phyloP scores from a whole-genome alignment of 2,888 invertebrate genomes.

The Cyclophora punctaria region DNA sequence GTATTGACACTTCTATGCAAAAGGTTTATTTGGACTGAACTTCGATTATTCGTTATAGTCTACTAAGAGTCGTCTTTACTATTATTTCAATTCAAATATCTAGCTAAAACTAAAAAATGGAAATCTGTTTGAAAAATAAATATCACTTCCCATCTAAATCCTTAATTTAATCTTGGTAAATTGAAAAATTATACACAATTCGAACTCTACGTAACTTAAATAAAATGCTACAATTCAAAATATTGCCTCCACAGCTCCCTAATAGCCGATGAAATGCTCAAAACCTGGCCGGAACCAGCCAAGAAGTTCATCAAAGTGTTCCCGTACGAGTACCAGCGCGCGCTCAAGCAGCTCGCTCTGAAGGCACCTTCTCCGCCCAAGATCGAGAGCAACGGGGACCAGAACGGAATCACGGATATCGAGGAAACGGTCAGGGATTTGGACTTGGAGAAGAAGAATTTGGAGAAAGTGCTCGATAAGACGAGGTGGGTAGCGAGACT shows the following conservation, averaged over 20 bases:
- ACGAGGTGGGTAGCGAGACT: conserved; percentile 68
- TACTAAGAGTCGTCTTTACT: too few relatives aligned
- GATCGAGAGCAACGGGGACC: conserved; percentile 40
- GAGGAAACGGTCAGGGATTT: conserved; percentile 90
- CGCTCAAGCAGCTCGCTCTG: conserved; percentile 79
- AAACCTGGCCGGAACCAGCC: conserved; percentile 85
- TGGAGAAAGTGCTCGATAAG: conserved; percentile 88
- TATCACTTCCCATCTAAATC: too few relatives aligned
- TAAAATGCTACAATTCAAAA: too few relatives aligned
- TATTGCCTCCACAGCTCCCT: conserved; percentile 70
- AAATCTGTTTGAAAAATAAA: too few relatives aligned
- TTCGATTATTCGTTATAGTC: too few relatives aligned
- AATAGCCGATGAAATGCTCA: conserved; percentile 85
- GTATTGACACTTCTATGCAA: too few relatives aligned
- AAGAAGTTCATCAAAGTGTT: conserved; percentile 95
- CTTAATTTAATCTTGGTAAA: too few relatives aligned
- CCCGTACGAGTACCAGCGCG: conserved; percentile 96
- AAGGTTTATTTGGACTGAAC: too few relatives aligned
- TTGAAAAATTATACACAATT: too few relatives aligned
- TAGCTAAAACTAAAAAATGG: too few relatives aligned
- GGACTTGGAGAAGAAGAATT: conserved; percentile 84
- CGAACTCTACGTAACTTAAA: too few relatives aligned
- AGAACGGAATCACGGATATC: conserved; percentile 81
- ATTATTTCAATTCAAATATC: too few relatives aligned
- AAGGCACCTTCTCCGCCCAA: conserved; percentile 29